phyloP scores from a whole-genome alignment of 1,140 invertebrate species.

The Lanistes nyassanus region DNA sequence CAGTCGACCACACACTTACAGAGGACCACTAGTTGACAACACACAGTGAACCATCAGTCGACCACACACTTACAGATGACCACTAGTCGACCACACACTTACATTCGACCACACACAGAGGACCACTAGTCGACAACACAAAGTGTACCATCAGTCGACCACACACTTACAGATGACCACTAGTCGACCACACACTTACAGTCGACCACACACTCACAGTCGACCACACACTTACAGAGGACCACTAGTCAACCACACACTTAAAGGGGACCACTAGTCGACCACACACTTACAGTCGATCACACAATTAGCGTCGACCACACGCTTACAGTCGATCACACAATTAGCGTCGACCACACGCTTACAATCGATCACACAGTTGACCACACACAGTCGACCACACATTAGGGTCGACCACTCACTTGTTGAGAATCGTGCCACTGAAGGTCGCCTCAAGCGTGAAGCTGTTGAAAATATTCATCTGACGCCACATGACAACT shows the following conservation, averaged over 20 bases:
- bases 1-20: background rate
- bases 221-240: background rate
- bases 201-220: background rate
- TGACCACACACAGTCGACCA: background rate
- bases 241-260: background rate
- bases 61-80: no score
- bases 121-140: background rate
- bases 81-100: no score
- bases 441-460: conserved; percentile 67
- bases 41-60: no score
- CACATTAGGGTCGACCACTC: conserved; percentile 18
- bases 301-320: background rate
- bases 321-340: background rate
- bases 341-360: no score
- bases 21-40: background rate
- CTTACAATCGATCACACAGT: background rate
- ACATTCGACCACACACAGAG: background rate
- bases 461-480: conserved; percentile 64
- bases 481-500: conserved; percentile 66
- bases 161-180: no score
- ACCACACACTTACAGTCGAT: background rate
- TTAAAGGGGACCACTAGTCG: no score
- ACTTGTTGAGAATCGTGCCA: conserved; percentile 63
- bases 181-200: conserved; percentile 6
- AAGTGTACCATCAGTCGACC: no score